phyloP scores from a whole-genome alignment of 2,797 vertebrate genomes.

The Champsocephalus esox region DNA sequence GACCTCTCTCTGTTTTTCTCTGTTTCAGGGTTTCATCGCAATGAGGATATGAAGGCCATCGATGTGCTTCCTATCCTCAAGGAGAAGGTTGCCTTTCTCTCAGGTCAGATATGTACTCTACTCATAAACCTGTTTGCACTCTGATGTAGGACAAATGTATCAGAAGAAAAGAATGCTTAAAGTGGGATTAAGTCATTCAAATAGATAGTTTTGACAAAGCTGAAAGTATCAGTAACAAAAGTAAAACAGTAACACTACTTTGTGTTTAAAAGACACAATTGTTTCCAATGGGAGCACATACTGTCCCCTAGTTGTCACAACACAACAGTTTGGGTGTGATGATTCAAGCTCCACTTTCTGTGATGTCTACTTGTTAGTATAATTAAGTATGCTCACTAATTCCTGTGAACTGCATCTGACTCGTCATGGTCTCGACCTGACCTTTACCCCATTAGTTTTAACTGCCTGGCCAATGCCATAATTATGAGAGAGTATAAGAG shows the following conservation, averaged over 20 bases:
- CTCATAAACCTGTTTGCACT: neutral
- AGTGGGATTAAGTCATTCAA: neutral
- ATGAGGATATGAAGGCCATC: conserved; percentile 98
- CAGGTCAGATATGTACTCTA: conserved; percentile 81
- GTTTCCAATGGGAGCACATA: neutral
- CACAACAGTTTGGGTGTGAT: neutral
- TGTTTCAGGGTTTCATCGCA: conserved; percentile 95
- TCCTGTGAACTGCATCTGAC: conserved; percentile 24
- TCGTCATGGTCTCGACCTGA: conserved; percentile 27
- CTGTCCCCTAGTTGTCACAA: conserved; percentile 5
- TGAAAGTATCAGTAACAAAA: neutral
- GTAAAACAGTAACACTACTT: neutral
- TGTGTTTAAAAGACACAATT: neutral
- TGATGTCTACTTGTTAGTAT: conserved; percentile 14
- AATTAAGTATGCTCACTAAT: conserved; percentile 21
- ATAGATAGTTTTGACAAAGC: neutral
- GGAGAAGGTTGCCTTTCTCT: conserved; percentile 98
- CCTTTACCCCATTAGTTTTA: conserved; percentile 23
- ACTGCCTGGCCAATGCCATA: conserved; percentile 7
- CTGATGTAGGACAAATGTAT: neutral
- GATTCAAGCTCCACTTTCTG: neutral
- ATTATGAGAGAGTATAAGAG: conserved; percentile 22
- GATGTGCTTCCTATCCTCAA: conserved; percentile 98
- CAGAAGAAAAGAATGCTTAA: neutral
- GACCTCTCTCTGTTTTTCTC: conserved; percentile 1